phyloP scores from a whole-genome alignment of 1,140 invertebrate genomes.

The Physella acuta region DNA sequence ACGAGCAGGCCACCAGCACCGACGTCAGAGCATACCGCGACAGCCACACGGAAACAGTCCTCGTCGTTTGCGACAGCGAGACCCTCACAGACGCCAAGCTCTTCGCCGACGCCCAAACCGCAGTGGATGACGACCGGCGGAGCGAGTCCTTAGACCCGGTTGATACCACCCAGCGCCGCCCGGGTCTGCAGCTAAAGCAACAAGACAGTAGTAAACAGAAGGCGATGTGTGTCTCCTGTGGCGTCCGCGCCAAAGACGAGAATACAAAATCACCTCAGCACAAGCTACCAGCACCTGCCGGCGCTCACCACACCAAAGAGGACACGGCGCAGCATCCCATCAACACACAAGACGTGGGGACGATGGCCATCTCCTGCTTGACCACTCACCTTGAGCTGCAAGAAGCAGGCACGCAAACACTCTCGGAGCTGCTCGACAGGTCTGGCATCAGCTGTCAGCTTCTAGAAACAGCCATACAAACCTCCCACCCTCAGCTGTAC shows the following conservation, averaged over 20 bases:
- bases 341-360: conserved; percentile 40
- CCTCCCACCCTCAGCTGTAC: conserved; percentile 31
- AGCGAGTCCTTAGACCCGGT: conserved; percentile 13
- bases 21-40: conserved; percentile 39
- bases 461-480: conserved; percentile 42
- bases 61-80: conserved; percentile 45
- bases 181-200: no score
- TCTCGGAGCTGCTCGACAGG: no score
- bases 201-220: no score
- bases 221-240: no score
- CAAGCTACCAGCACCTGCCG: conserved; percentile 10
- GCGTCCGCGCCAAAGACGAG: no score
- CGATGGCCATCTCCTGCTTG: conserved; percentile 46
- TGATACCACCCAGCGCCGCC: background rate
- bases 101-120: conserved; percentile 45
- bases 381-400: conserved; percentile 16
- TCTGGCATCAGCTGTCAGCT: no score
- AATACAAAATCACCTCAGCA: conserved; percentile 12
- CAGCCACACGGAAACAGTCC: conserved; percentile 37
- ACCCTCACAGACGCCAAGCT: conserved; percentile 45
- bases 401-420: conserved; percentile 38
- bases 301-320: background rate
- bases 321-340: background rate
- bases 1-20: conserved; percentile 49
- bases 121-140: conserved; percentile 35